Evolutionary conservation across 2,113 vertebrate genomes (phyloP).

Genomic region (Uria lomvia): DNA sequence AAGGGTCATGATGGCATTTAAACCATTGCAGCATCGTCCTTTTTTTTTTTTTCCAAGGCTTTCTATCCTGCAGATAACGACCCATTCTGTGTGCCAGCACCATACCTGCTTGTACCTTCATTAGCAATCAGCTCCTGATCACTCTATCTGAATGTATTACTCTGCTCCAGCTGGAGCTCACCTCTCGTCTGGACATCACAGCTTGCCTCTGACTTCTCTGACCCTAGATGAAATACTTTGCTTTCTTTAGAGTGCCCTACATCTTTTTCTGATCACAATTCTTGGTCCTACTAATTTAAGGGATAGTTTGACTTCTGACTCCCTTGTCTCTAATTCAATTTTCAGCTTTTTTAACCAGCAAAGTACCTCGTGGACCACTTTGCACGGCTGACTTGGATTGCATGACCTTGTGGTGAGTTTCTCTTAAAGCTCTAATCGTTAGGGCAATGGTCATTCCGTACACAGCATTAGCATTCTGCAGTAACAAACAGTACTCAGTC

Average conservation of each 20-base stretch:
- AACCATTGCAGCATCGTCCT: not conserved
- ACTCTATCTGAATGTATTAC: accelerated
- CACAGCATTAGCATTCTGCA: not conserved
- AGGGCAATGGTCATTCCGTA: not conserved
- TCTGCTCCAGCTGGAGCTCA: not conserved
- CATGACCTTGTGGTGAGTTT: not conserved
- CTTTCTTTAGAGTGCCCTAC: not conserved
- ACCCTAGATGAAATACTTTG: not conserved
- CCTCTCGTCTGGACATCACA: not conserved
- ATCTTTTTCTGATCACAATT: not conserved
- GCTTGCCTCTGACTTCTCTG: not conserved
- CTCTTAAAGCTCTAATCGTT: not conserved
- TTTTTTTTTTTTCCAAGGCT: not conserved
- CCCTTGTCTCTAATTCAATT: not conserved
- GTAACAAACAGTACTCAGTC: conserved; percentile 1
- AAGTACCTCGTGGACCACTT: not conserved
- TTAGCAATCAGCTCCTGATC: accelerated
- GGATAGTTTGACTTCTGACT: not conserved
- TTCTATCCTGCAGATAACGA: not conserved
- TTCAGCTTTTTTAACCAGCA: not conserved
- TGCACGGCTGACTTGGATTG: not conserved
- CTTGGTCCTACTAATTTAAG: not conserved
- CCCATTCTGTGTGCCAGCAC: not conserved
- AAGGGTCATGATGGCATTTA: not conserved
- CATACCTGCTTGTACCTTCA: accelerated